Evolutionary conservation across 2,113 vertebrate species (phyloP).

Genomic region (Leucoraja erinaceus): DNA sequence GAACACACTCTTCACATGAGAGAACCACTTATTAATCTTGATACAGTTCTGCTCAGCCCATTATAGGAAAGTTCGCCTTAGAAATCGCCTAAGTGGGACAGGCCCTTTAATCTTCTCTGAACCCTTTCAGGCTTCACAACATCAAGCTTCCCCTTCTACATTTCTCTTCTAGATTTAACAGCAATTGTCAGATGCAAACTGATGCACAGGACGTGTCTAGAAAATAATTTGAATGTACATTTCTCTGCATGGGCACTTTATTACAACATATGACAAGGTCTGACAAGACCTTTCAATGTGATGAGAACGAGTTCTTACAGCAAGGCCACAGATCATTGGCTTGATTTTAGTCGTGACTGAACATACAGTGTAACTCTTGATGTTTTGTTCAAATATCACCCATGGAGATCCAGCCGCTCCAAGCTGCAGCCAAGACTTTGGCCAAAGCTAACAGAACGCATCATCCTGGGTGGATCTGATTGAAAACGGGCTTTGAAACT

Average conservation of each 20-base stretch:
- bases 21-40: no score
- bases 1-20: no score
- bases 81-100: no score
- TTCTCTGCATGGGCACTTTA: background rate
- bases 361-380: background rate
- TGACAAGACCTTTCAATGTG: background rate
- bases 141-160: no score
- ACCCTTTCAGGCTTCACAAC: no score
- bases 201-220: background rate
- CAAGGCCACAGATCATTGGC: background rate
- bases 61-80: no score
- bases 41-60: no score
- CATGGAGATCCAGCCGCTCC: background rate
- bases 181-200: background rate
- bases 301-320: background rate
- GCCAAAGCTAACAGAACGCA: background rate
- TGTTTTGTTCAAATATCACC: background rate
- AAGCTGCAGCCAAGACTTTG: background rate
- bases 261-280: background rate
- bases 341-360: background rate
- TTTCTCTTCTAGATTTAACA: background rate
- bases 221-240: background rate
- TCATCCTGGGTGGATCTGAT: background rate
- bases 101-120: no score
- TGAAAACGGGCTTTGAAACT: background rate